Evolutionary conservation across 2,797 vertebrate genomes (phyloP).

Genomic region (Oreochromis mossambicus): DNA sequence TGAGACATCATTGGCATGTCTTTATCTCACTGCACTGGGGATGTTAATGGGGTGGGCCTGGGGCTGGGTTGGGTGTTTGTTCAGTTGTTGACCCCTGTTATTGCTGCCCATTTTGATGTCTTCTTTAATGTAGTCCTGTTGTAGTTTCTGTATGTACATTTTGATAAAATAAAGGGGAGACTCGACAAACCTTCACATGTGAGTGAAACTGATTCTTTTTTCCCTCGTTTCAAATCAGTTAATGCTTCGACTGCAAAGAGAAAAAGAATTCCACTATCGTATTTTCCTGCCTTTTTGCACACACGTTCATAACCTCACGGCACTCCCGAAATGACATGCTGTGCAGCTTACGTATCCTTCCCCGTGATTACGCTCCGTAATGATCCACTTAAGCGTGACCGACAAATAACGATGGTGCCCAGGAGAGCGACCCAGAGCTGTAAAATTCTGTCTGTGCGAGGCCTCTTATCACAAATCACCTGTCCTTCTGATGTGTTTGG

Average conservation of each 20-base stretch:
- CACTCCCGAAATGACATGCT: neutral
- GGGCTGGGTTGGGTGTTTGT: conserved; percentile 55
- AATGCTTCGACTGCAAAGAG: neutral
- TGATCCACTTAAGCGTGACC: conserved; percentile 58
- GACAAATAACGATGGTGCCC: conserved; percentile 30
- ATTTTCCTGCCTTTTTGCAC: neutral
- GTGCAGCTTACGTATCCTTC: neutral
- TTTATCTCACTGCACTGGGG: conserved; percentile 72
- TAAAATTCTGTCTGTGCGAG: conserved; percentile 37
- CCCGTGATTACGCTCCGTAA: conserved; percentile 38
- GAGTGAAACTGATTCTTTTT: conserved; percentile 2
- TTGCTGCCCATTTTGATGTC: conserved; percentile 74
- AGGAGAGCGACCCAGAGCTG: conserved; percentile 38
- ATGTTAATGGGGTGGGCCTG: conserved; percentile 44
- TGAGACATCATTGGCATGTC: conserved; percentile 71
- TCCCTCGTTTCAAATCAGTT: neutral
- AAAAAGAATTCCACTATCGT: neutral
- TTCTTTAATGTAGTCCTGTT: conserved; percentile 75
- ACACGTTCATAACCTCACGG: neutral
- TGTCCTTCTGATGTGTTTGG: conserved; percentile 61
- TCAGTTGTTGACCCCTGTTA: conserved; percentile 69
- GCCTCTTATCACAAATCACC: conserved; percentile 67
- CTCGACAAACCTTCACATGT: conserved; percentile 14
- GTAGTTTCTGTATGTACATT: conserved; percentile 70
- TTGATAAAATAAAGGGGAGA: conserved; percentile 69